Evolutionary conservation across 2,888 invertebrate species (phyloP).

Genomic region (Agrotis ipsilon): DNA sequence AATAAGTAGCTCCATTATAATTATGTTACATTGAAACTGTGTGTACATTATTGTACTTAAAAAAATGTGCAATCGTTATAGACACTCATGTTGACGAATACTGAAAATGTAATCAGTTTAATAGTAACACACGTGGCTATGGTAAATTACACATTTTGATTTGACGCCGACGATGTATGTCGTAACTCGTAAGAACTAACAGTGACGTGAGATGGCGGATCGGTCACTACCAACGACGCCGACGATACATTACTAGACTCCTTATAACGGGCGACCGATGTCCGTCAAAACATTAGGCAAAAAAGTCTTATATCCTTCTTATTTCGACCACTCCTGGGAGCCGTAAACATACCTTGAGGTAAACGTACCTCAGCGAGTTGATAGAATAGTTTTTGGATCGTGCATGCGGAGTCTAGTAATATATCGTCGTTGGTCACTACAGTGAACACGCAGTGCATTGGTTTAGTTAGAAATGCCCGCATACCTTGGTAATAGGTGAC

Average conservation of each 20-base stretch:
- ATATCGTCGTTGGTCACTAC: no score
- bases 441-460: slow-evolving; percentile 49
- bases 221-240: slow-evolving; percentile 26
- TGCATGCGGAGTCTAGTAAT: no score
- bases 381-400: no score
- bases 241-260: no score
- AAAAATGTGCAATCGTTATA: slow-evolving; percentile 3
- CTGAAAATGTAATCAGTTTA: not conserved
- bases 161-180: not conserved
- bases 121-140: slow-evolving; percentile 7
- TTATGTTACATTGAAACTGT: not conserved
- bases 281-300: no score
- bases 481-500: slow-evolving; percentile 31
- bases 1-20: no score
- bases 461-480: slow-evolving; percentile 9
- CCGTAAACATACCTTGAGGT: no score
- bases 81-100: not conserved
- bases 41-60: not conserved
- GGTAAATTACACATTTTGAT: slow-evolving; percentile 19
- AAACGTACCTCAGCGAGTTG: no score
- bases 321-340: no score
- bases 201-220: slow-evolving; percentile 4
- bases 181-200: not conserved
- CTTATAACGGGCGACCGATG: no score
- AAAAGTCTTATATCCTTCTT: no score